These are phyloP conservation scores for Bubo blakistoni DNA, from an alignment of 2,113 vertebrate genomes.

Conservation along the genomic window DNA sequence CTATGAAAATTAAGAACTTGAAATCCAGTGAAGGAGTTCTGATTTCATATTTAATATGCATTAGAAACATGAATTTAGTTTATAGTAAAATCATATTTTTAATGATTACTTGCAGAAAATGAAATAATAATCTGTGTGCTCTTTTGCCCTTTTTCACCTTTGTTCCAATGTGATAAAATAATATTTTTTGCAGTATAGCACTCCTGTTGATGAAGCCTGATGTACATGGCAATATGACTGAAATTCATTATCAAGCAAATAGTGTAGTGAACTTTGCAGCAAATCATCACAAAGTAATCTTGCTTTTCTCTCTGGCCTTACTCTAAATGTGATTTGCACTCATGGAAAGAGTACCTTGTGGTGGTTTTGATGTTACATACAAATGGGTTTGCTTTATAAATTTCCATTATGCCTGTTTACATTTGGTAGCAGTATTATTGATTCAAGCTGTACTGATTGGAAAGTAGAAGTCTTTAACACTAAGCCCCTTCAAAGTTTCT, in stretches of 20 bases:
- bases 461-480: conserved; percentile 28
- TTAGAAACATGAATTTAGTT: conserved; percentile 52
- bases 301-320: conserved; percentile 66
- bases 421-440: background rate
- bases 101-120: conserved; percentile 70
- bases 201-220: conserved; percentile 70
- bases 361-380: background rate
- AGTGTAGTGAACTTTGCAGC: conserved; percentile 66
- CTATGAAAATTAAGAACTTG: conserved; percentile 37
- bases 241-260: conserved; percentile 78
- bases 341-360: conserved; percentile 59
- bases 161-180: conserved; percentile 71
- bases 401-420: conserved; percentile 27
- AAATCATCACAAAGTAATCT: conserved; percentile 65
- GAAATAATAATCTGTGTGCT: conserved; percentile 66
- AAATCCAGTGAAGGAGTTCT: conserved; percentile 29
- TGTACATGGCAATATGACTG: conserved; percentile 64
- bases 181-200: conserved; percentile 56
- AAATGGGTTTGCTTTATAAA: conserved; percentile 57
- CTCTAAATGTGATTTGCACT: conserved; percentile 64
- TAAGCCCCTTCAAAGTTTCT: conserved; percentile 43
- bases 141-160: conserved; percentile 51
- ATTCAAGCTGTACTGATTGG: conserved; percentile 24
- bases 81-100: conserved; percentile 43
- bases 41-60: background rate